Evolutionary conservation across 1,140 invertebrate genomes (phyloP), one percentile per base, ranked within the genome.

Genomic region (Polypedilum vanderplanki): DNA sequence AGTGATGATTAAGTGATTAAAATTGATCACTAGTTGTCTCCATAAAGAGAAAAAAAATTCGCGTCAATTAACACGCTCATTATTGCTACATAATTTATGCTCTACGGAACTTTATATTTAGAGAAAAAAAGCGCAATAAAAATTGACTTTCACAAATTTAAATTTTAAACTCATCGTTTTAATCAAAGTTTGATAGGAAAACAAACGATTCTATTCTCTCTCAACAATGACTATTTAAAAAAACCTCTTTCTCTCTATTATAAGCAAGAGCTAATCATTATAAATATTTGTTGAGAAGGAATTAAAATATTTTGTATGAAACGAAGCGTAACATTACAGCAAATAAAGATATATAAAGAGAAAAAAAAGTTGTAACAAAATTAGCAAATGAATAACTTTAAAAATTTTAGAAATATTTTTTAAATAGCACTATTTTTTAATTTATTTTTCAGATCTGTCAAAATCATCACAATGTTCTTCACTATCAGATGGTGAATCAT

Each of bases 401-500:
- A n/a, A 65, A 67, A 18, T 15, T 67, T 67, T 67, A 67, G 7
- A 8, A 20, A 7, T 3, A 15, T 12, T 5, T n/a, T 8, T 2
- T 67, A 18, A 18, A 18, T 15, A 67, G 2, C 1, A 67, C n/a
- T 5, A 57, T 57, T 57, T 57, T 57, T 12, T 57, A 8, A n/a
- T 15, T 12, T 70, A 20, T 20, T 70, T 70, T 20, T 4, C 20
- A 70, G 65, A 70, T 18, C 65, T 17, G 20, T 70, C 65, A 22
- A 22, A 70, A 20, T 22, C 65, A 77, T 82, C 81, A n/a, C 87
- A 87, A 78, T 89, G 86, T 79, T 88, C 85, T 41, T 88, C 86
- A 75, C 81, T 88, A 75, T 89, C 87, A 9, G 88, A 89, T 77
- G 86, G 85, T 18, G 88, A 89, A 79, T 88, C 87, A 78, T 90